Evolutionary conservation across 1,140 invertebrate species (phyloP).

Genomic region (Caenorhabditis remanei): DNA sequence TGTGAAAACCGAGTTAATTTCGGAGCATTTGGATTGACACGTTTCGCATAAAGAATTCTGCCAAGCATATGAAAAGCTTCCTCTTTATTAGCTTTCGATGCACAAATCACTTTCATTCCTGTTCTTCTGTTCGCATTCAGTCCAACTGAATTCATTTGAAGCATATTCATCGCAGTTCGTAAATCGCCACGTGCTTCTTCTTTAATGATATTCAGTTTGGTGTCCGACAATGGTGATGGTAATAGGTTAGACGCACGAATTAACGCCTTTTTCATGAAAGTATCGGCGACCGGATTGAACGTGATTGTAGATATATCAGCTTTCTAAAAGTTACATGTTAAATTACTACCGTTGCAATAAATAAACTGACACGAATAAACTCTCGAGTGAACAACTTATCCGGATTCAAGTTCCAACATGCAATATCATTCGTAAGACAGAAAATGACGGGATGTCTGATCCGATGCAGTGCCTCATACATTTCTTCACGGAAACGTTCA

Average conservation of each 20-base stretch:
- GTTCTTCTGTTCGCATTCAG: not conserved
- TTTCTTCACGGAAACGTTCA: not conserved
- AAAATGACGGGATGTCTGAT: conserved; percentile 18
- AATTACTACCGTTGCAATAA: no score
- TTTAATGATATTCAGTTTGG: not conserved
- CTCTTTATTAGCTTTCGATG: conserved; percentile 14
- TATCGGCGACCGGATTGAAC: conserved; percentile 9
- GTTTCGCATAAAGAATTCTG: conserved; percentile 35
- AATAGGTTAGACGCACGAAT: not conserved
- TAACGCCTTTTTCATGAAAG: conserved; percentile 35
- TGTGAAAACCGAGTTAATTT: not conserved
- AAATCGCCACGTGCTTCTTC: conserved; percentile 12
- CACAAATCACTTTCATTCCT: not conserved
- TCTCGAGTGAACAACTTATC: not conserved
- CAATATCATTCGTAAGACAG: conserved; percentile 12
- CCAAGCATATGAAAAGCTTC: conserved; percentile 46
- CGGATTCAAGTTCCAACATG: conserved; percentile 25
- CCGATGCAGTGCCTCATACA: not conserved
- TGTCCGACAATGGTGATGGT: not conserved
- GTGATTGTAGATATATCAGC: not conserved
- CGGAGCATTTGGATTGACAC: conserved; percentile 33
- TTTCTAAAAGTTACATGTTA: not conserved
- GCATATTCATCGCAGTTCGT: conserved; percentile 23
- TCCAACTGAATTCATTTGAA: conserved; percentile 32
- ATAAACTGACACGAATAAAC: not conserved